Evolutionary conservation across 2,888 invertebrate genomes (phyloP).

Genomic region (Gastracanthus pulcherrimus): DNA sequence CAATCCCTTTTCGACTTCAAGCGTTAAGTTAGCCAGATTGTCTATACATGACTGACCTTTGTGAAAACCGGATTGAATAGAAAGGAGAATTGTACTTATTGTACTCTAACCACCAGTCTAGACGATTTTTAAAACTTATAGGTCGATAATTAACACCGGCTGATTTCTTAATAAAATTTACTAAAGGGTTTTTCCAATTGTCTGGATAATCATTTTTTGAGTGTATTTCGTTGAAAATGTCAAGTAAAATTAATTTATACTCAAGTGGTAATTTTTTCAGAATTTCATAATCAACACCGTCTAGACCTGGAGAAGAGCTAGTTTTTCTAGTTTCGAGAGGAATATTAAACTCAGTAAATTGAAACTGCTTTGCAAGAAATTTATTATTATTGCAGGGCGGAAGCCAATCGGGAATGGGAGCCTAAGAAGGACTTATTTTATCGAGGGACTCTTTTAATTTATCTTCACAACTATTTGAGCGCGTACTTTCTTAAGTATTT

Average conservation of each 20-base stretch:
- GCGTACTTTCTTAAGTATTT: neutral
- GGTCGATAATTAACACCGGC: neutral
- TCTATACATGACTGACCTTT: no score
- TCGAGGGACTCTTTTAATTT: neutral
- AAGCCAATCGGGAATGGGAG: neutral
- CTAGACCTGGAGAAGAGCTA: no score
- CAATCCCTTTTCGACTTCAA: no score
- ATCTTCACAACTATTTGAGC: neutral
- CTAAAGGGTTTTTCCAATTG: constrained; percentile 16
- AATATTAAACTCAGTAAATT: no score
- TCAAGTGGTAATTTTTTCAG: no score
- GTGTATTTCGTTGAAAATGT: no score
- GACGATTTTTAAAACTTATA: constrained; percentile 16
- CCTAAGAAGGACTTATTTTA: constrained; percentile 25
- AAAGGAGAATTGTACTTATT: neutral
- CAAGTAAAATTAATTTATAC: no score
- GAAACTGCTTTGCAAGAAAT: no score
- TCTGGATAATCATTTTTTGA: neutral
- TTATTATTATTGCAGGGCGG: neutral
- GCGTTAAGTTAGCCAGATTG: no score
- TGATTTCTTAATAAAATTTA: constrained; percentile 6
- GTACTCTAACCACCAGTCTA: no score
- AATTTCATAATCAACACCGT: no score
- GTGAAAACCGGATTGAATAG: constrained; percentile 24
- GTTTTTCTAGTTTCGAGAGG: no score